Evolutionary conservation across 2,888 invertebrate species (phyloP).

Genomic region (Clitarchus hookeri): DNA sequence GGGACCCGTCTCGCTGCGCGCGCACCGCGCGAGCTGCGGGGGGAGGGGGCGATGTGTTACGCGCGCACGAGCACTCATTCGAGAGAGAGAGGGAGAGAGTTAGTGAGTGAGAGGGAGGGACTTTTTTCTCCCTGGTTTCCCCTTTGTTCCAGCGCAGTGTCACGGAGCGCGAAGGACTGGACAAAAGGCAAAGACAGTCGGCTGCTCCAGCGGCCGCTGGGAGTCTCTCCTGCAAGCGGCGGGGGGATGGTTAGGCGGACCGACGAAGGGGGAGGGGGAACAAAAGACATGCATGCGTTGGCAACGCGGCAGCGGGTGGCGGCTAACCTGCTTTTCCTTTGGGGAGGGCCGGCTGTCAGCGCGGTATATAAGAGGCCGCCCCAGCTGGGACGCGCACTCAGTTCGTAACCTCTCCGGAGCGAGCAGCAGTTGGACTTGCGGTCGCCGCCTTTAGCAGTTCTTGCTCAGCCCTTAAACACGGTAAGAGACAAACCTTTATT

Average conservation of each 20-base stretch:
- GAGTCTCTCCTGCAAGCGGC: neutral
- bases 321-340: constrained; percentile 9
- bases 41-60: neutral
- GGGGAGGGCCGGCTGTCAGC: neutral
- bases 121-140: neutral
- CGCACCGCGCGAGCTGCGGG: neutral
- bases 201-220: neutral
- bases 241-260: neutral
- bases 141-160: neutral
- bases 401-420: neutral
- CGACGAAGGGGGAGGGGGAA: neutral
- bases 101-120: no score
- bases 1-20: no score
- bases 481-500: neutral
- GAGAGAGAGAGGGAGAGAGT: no score
- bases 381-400: neutral
- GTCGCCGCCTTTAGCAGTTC: neutral
- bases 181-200: neutral
- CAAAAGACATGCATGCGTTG: neutral
- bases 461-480: neutral
- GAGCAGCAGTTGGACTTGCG: neutral
- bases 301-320: neutral
- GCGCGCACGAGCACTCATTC: no score
- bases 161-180: neutral
- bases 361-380: neutral